A percentile compares a stretch with the other conserved stretches of the same genome.
Conservation (phyloP, 2,113 vertebrate genomes). For the Grus americana region DNA sequence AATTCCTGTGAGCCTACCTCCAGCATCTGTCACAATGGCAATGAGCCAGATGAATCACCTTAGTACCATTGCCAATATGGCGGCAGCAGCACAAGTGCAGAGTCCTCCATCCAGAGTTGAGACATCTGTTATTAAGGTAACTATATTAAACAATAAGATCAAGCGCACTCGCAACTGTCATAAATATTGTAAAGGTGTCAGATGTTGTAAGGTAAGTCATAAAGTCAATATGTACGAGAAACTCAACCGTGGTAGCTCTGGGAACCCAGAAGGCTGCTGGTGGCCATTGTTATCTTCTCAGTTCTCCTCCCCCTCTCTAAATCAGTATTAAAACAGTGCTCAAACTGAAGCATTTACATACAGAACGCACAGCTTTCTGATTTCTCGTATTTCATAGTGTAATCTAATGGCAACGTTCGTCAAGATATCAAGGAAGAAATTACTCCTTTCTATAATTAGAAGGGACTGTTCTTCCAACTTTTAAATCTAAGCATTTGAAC, state of each 20-base stretch:
- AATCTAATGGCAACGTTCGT: not conserved
- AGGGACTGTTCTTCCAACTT: not conserved
- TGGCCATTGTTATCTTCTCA: not conserved
- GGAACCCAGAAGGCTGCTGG: not conserved
- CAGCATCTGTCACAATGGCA: constrained; percentile 98
- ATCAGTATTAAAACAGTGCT: not conserved
- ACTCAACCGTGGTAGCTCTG: not conserved
- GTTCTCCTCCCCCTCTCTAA: not conserved
- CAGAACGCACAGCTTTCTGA: not conserved
- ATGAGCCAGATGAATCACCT: constrained; percentile 99
- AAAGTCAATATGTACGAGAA: not conserved
- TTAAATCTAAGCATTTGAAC: not conserved
- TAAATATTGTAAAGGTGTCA: not conserved
- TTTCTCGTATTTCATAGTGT: not conserved
- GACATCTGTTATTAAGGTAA: constrained; percentile 99
- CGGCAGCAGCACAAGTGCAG: constrained; percentile 96
- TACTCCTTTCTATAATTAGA: not conserved
- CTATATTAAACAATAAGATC: not conserved
- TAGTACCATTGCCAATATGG: constrained; percentile 99
- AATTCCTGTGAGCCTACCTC: constrained; percentile 98
- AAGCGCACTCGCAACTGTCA: not conserved
- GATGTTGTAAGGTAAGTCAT: not conserved
- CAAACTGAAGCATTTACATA: not conserved
- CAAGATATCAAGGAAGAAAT: not conserved
- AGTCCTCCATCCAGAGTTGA: constrained; percentile 94